Conservation (phyloP, 2,113 vertebrate genomes). For the Chrysochloris asiatica region DNA sequence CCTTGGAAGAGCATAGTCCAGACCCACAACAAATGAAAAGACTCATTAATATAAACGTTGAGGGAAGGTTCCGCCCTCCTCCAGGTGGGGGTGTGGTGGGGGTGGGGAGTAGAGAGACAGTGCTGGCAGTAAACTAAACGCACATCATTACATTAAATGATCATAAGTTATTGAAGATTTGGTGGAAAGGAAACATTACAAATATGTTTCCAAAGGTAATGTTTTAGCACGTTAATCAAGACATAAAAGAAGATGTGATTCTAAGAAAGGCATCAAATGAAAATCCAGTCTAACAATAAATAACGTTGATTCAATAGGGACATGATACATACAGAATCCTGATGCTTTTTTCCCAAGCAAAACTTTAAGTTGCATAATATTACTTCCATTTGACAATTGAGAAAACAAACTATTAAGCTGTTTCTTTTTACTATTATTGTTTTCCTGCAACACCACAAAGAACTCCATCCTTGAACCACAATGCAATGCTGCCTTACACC, state of each 20-base stretch:
- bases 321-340: not conserved
- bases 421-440: no score
- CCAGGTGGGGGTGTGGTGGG: no score
- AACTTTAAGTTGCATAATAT: not conserved
- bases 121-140: conserved; percentile 54
- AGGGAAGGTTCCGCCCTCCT: accelerated
- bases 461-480: not conserved
- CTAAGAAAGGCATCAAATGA: not conserved
- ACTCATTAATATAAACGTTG: conserved; percentile 40
- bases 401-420: not conserved
- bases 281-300: not conserved
- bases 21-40: conserved; percentile 61
- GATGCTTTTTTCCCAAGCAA: not conserved
- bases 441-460: no score
- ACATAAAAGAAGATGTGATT: not conserved
- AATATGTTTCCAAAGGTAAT: conserved; percentile 61
- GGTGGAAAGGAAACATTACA: conserved; percentile 29
- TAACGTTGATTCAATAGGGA: not conserved
- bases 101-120: not conserved
- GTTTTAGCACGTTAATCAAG: conserved; percentile 65
- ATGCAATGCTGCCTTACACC: accelerated
- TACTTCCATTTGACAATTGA: not conserved
- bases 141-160: conserved; percentile 61
- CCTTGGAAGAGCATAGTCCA: conserved; percentile 60
- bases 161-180: conserved; percentile 34